These are phyloP conservation scores for Elaphurus davidianus DNA, from an alignment of 2,113 vertebrate genomes.

Conservation along the genomic window DNA sequence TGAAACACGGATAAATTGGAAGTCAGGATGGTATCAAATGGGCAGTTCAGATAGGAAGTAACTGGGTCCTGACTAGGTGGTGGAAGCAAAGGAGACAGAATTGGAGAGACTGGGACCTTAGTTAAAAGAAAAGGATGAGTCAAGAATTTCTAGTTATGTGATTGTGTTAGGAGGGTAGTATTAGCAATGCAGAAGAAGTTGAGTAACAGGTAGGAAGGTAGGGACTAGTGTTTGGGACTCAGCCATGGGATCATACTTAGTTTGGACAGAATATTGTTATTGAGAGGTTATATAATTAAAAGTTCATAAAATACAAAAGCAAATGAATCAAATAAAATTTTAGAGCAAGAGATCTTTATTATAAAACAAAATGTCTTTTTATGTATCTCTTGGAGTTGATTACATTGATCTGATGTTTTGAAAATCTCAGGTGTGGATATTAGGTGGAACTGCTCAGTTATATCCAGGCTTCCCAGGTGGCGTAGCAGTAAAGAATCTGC, in stretches of 20 bases:
- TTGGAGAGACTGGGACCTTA: background rate
- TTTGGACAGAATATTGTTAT: background rate
- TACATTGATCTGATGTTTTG: background rate
- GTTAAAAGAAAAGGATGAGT: background rate
- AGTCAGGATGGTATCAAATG: background rate
- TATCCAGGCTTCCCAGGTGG: background rate
- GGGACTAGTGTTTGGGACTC: background rate
- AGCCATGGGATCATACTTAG: background rate
- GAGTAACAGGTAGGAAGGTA: background rate
- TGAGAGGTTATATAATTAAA: background rate
- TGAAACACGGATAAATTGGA: background rate
- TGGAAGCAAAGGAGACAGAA: background rate
- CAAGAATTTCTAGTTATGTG: background rate
- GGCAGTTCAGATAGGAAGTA: background rate
- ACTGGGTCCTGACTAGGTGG: too few species aligned
- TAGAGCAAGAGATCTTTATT: background rate
- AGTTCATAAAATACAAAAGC: background rate
- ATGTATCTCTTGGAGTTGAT: background rate
- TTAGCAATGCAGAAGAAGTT: background rate
- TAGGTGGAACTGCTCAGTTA: background rate
- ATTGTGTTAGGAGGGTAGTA: background rate
- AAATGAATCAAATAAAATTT: background rate
- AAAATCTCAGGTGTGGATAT: background rate
- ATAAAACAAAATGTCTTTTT: background rate
- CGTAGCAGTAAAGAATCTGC: background rate